These are phyloP conservation scores for Syrmaticus mikado DNA, from an alignment of 2,113 vertebrate genomes.

Conservation along the genomic window DNA sequence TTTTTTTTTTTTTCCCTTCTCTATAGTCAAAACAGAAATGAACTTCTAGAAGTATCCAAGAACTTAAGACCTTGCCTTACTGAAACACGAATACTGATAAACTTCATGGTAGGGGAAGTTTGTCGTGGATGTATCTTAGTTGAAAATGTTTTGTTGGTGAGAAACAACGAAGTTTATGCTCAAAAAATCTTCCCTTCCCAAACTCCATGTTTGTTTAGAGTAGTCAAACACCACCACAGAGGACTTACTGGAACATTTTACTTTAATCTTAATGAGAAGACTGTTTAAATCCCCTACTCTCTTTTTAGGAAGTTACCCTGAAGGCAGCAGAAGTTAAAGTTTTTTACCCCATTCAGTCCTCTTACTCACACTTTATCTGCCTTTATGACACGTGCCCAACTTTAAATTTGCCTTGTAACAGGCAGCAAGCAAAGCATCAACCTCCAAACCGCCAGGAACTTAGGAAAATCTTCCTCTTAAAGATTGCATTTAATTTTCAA, in stretches of 20 bases:
- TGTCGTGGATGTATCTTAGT: background rate
- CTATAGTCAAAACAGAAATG: background rate
- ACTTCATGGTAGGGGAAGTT: background rate
- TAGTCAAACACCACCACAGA: background rate
- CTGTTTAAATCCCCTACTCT: background rate
- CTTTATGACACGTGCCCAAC: fast-evolving
- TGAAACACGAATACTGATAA: background rate
- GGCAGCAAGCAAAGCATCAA: background rate
- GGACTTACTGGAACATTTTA: background rate
- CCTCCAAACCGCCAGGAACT: background rate
- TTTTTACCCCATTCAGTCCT: background rate
- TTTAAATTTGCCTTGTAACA: background rate
- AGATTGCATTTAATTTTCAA: background rate
- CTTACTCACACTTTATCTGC: background rate
- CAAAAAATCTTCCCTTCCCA: background rate
- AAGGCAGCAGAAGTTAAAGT: background rate
- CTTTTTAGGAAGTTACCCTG: background rate
- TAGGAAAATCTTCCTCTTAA: background rate
- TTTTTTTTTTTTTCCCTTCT: background rate
- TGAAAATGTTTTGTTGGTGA: background rate
- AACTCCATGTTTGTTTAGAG: background rate
- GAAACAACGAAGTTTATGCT: background rate
- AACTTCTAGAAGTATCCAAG: background rate
- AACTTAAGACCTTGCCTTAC: background rate
- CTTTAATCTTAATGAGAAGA: background rate